A percentile compares a stretch with the other conserved stretches of the same genome.
phyloP scores from a whole-genome alignment of 2,888 invertebrate genomes.

The Sclerodermus sp. region DNA sequence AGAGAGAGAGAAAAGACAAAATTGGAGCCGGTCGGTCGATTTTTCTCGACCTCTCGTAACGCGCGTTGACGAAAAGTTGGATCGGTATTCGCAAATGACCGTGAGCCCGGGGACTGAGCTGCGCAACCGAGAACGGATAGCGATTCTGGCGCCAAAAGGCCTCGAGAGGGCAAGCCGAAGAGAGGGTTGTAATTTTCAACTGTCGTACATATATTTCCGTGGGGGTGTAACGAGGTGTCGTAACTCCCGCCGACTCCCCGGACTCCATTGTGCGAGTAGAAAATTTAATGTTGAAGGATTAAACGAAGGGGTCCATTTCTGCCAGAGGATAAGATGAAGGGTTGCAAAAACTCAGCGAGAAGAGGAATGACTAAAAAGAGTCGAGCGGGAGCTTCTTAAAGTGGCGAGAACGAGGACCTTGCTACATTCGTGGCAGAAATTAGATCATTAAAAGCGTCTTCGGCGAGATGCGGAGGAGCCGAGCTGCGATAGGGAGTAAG shows the following conservation, averaged over 20 bases:
- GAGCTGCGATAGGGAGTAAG: too few relatives aligned
- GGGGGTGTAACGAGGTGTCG: constrained; percentile 30
- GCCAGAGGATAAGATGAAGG: constrained; percentile 9
- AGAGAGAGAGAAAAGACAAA: too few relatives aligned
- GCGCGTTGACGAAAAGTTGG: too few relatives aligned
- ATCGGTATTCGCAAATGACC: not conserved
- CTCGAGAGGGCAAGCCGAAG: constrained; percentile 17
- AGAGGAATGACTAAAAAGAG: too few relatives aligned
- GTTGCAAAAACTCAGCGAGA: too few relatives aligned
- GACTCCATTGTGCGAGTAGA: constrained; percentile 21
- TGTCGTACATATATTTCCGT: constrained; percentile 26
- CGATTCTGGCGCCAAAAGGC: constrained; percentile 1
- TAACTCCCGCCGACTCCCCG: constrained; percentile 25
- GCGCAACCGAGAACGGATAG: too few relatives aligned
- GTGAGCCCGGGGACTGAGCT: not conserved
- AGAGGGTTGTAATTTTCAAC: constrained; percentile 10
- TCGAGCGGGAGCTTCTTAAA: too few relatives aligned
- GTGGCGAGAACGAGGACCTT: too few relatives aligned
- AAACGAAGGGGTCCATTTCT: constrained; percentile 20
- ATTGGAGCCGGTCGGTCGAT: not conserved
- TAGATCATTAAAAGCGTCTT: too few relatives aligned
- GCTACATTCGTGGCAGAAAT: too few relatives aligned
- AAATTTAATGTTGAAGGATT: constrained; percentile 29
- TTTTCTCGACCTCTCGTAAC: too few relatives aligned
- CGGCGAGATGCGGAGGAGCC: too few relatives aligned